phyloP scores from a whole-genome alignment of 2,888 invertebrate genomes.

The Oasisia sp. region DNA sequence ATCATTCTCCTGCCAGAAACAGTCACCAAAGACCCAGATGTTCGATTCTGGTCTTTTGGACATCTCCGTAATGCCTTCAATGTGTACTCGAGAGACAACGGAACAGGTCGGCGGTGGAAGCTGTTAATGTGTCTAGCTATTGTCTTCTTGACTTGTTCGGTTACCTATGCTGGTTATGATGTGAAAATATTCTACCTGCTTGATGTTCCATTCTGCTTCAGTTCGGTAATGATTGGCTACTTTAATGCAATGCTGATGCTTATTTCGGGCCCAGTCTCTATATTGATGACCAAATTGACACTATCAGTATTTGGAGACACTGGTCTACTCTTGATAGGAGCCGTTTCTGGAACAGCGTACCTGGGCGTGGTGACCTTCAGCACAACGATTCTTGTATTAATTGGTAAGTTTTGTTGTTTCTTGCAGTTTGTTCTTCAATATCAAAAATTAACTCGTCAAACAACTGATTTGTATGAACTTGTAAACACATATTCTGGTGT shows the following conservation, averaged over 20 bases:
- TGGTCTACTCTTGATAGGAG: not conserved
- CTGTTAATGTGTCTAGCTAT: not conserved
- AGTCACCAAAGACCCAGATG: not conserved
- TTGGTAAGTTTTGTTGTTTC: not conserved
- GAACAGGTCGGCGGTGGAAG: not conserved
- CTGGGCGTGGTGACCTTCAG: not conserved
- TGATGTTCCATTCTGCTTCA: not conserved
- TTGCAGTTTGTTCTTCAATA: not conserved
- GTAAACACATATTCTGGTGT: too few species aligned
- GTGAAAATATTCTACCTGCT: not conserved
- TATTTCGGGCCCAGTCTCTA: not conserved
- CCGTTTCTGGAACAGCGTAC: not conserved
- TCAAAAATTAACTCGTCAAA: not conserved
- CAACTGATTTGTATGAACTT: too few species aligned
- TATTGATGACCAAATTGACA: not conserved
- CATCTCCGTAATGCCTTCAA: not conserved
- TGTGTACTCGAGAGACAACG: not conserved
- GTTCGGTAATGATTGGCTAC: not conserved
- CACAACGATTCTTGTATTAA: not conserved
- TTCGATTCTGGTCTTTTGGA: not conserved
- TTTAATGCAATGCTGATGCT: not conserved
- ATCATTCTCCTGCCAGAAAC: not conserved
- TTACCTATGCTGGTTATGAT: not conserved
- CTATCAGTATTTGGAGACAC: not conserved
- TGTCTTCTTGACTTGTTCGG: not conserved